These are phyloP conservation scores for Lamellibrachia luymesi DNA, from an alignment of 1,140 invertebrate species.

Conservation along the genomic window DNA sequence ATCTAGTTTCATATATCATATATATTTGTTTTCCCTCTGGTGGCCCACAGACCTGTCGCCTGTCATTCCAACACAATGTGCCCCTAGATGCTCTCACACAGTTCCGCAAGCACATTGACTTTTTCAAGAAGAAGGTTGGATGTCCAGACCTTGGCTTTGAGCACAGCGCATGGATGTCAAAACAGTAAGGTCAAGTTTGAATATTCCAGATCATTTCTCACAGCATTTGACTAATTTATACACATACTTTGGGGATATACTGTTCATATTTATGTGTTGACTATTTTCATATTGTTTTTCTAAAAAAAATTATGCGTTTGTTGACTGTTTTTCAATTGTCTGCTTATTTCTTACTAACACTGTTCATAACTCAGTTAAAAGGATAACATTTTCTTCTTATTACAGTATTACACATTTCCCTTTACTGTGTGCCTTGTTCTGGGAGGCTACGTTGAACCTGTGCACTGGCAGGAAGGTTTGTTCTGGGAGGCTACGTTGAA, in stretches of 20 bases:
- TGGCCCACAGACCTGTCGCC: constrained; percentile 66
- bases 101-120: constrained; percentile 86
- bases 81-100: constrained; percentile 92
- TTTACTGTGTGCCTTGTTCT: not conserved
- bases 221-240: not conserved
- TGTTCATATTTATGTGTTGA: not conserved
- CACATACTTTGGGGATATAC: not conserved
- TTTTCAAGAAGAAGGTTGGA: constrained; percentile 73
- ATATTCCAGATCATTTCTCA: not conserved
- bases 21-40: not conserved
- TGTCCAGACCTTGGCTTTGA: constrained; percentile 83
- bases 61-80: constrained; percentile 83
- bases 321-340: not conserved
- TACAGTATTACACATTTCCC: no score
- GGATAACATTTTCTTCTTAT: not conserved
- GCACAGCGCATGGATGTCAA: constrained; percentile 94
- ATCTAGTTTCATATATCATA: not conserved
- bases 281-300: not conserved
- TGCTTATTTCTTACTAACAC: not conserved
- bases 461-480: no score
- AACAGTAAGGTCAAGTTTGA: constrained; percentile 69
- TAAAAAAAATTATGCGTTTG: no score
- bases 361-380: not conserved
- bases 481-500: not conserved
- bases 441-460: not conserved